phyloP scores from a whole-genome alignment of 2,797 vertebrate species.

The Chiloscyllium punctatum region DNA sequence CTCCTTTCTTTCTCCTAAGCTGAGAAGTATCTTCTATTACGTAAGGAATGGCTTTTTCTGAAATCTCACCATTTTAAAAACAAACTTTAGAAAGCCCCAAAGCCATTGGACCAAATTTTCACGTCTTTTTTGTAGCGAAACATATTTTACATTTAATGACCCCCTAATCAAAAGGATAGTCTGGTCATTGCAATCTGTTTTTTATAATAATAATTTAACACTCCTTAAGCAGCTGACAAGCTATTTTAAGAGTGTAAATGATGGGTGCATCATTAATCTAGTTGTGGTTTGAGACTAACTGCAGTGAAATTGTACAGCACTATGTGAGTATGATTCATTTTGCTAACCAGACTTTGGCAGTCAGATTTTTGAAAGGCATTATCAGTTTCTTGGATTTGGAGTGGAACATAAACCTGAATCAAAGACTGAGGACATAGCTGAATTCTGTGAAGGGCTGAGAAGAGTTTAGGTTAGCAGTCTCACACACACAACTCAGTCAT shows the following conservation, averaged over 20 bases:
- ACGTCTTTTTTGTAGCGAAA: not conserved
- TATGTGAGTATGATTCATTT: not conserved
- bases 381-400: not conserved
- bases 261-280: not conserved
- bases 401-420: not conserved
- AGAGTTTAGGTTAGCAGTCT: not conserved
- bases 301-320: not conserved
- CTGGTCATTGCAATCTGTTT: not conserved
- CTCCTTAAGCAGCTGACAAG: not conserved
- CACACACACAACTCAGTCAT: not conserved
- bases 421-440: not conserved
- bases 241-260: too few relatives aligned
- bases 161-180: not conserved
- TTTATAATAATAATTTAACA: not conserved
- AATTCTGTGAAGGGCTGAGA: not conserved
- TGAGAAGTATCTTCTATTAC: not conserved
- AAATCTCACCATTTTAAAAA: not conserved
- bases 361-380: not conserved
- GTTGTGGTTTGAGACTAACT: not conserved
- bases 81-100: not conserved
- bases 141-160: not conserved
- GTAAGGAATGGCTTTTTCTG: not conserved
- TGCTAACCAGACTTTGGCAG: not conserved
- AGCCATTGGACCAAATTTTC: not conserved
- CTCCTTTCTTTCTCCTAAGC: not conserved